These are phyloP conservation scores for Sceloporus undulatus DNA, from an alignment of 2,113 vertebrate species.

Conservation along the genomic window DNA sequence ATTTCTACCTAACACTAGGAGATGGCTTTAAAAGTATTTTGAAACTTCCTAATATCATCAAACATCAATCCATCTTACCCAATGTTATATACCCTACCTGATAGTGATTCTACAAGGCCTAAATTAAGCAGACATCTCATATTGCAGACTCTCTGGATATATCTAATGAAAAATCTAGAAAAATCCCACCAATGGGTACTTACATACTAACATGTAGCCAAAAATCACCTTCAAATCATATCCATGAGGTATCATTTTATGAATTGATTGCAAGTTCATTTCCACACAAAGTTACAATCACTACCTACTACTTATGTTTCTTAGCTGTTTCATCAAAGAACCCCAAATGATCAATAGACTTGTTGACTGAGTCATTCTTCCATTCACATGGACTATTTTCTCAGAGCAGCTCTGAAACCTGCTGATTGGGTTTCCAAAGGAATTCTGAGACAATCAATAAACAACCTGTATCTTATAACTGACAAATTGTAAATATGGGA, in stretches of 20 bases:
- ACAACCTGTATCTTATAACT: neutral
- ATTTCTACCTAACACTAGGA: neutral
- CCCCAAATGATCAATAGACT: neutral
- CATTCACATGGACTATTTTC: slow-evolving; percentile 2
- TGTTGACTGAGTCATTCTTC: slow-evolving; percentile 3
- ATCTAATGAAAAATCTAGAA: too few relatives aligned
- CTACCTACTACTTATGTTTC: slow-evolving; percentile 14
- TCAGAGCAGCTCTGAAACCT: neutral
- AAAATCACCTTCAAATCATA: neutral
- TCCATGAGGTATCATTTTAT: slow-evolving; percentile 7
- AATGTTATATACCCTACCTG: neutral
- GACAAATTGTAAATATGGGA: neutral
- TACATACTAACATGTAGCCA: neutral
- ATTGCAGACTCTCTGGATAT: neutral
- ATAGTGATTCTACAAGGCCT: neutral
- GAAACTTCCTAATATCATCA: neutral
- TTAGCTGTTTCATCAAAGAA: slow-evolving; percentile 31
- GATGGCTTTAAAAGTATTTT: neutral
- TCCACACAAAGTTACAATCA: slow-evolving; percentile 1
- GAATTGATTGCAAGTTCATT: slow-evolving; percentile 32
- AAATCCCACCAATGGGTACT: neutral
- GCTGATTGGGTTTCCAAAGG: neutral
- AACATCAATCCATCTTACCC: neutral
- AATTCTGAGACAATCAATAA: slow-evolving; percentile 23
- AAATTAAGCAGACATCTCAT: neutral